Evolutionary conservation across 1,140 invertebrate species (phyloP), one percentile per base, ranked within the genome.

Genomic region (Brachionus calyciflorus): DNA sequence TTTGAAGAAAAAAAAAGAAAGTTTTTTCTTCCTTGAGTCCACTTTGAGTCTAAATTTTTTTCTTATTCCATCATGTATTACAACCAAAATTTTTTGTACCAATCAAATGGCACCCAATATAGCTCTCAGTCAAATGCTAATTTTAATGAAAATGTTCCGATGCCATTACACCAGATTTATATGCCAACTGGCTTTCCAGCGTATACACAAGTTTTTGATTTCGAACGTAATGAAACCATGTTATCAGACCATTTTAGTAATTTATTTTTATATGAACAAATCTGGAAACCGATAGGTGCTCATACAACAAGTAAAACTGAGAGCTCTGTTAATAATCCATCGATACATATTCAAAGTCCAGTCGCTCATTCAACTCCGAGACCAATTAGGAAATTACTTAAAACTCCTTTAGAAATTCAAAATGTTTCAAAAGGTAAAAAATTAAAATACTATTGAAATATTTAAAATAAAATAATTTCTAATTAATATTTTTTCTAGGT

Each of bases 211-310:
- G n/a, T 60, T 17, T 37, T 60, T 37, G 6, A 19, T n/a, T 7
- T 37, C 14, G 33, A 60, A 9, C 55, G 17, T 24, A 40, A 12
- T 37, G 55, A 60, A 10, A 10, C 30, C 33, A 33, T 9, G 37
- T 7, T 60, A 7, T 37, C 55, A 2, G 30, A 37, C 10, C 37
- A 60, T 19, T 65, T 65, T 9, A 65, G 21, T n/a, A 65, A 40
- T 65, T 65, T 65, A 41, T 37, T 65, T 65, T 65, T 65, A 44
- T 65, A 41, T 41, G 60, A 65, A 65, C 40, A 10, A 21, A 44
- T 65, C 41, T 65, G 60, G 60, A 26, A 37, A 44, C 60, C 60
- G 9, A 21, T 44, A 9, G 9, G 44, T 24, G 14, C 5, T 7
- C 44, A 46, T 7, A 7, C 44, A 14, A 46, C 60, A 19, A 5